Percentiles rank a stretch among this genome's conserved stretches.
phyloP scores from a whole-genome alignment of 2,888 invertebrate species.

The Nomada flava region DNA sequence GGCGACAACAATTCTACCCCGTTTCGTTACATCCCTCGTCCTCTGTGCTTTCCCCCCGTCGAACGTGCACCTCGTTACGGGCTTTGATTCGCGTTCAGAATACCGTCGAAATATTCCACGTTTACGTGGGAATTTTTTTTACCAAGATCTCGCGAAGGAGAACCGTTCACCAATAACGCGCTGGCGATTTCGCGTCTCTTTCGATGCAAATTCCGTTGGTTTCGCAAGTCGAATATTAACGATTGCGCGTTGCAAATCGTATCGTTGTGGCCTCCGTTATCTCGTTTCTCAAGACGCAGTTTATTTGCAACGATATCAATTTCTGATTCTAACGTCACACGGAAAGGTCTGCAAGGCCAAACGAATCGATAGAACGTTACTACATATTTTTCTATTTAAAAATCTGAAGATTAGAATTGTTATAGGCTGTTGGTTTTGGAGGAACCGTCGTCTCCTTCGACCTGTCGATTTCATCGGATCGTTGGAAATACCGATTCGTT shows the following conservation, averaged over 20 bases:
- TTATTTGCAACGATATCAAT: slow-evolving; percentile 29
- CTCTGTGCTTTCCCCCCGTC: not conserved
- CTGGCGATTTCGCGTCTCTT: not conserved
- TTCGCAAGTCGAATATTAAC: slow-evolving; percentile 45
- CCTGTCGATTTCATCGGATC: slow-evolving; percentile 31
- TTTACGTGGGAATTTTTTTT: not conserved
- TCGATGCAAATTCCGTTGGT: slow-evolving; percentile 36
- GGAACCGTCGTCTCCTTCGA: not conserved
- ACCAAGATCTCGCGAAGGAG: not conserved
- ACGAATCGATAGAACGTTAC: not conserved
- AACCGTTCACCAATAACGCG: not conserved
- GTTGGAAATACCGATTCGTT: slow-evolving; percentile 17
- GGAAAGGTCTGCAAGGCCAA: not conserved
- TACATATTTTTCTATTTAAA: too few relatives aligned
- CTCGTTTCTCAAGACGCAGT: slow-evolving; percentile 37
- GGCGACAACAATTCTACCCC: not conserved
- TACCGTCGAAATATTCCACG: not conserved
- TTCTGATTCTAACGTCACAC: slow-evolving; percentile 27
- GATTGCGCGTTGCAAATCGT: slow-evolving; percentile 53
- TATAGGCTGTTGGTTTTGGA: not conserved
- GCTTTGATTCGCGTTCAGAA: not conserved
- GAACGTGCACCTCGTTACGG: not conserved
- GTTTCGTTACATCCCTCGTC: not conserved
- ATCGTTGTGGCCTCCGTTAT: slow-evolving; percentile 51
- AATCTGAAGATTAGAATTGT: too few relatives aligned